phyloP scores from a whole-genome alignment of 2,113 vertebrate species.

The Carlito syrichta region DNA sequence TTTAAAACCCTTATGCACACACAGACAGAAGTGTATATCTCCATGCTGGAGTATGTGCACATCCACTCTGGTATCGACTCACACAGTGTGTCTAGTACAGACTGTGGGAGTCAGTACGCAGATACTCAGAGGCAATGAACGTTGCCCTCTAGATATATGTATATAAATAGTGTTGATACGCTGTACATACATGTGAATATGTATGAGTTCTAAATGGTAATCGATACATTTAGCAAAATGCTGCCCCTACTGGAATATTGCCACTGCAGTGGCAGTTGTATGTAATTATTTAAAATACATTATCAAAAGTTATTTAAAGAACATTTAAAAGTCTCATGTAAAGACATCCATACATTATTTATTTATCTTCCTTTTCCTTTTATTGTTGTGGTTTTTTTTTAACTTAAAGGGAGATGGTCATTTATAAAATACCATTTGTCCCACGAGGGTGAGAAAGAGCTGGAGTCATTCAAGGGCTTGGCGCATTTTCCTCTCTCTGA shows the following conservation, averaged over 20 bases:
- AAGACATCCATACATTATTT: conserved; percentile 80
- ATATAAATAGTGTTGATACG: conserved; percentile 82
- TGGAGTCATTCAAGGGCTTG: conserved; percentile 17
- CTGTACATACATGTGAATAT: conserved; percentile 85
- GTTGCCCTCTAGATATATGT: conserved; percentile 82
- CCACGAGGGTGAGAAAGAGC: conserved; percentile 43
- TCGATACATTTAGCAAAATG: conserved; percentile 82
- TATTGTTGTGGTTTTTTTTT: conserved; percentile 62
- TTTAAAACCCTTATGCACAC: conserved; percentile 80
- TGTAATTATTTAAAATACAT: conserved; percentile 80
- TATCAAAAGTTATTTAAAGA: conserved; percentile 83
- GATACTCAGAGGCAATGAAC: conserved; percentile 72
- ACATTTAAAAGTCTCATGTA: conserved; percentile 78
- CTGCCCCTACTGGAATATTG: conserved; percentile 78
- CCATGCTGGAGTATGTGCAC: conserved; percentile 75
- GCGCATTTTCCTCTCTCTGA: not conserved
- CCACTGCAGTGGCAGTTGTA: conserved; percentile 79
- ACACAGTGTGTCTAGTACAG: conserved; percentile 75
- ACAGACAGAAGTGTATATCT: conserved; percentile 60
- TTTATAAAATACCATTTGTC: conserved; percentile 28
- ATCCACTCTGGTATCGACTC: conserved; percentile 68
- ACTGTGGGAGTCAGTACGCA: conserved; percentile 74
- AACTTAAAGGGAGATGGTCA: conserved; percentile 69
- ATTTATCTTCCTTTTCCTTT: conserved; percentile 69
- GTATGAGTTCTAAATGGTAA: conserved; percentile 79